Conservation (phyloP, 2,113 vertebrate genomes). For the Sapayoa aenigma region DNA sequence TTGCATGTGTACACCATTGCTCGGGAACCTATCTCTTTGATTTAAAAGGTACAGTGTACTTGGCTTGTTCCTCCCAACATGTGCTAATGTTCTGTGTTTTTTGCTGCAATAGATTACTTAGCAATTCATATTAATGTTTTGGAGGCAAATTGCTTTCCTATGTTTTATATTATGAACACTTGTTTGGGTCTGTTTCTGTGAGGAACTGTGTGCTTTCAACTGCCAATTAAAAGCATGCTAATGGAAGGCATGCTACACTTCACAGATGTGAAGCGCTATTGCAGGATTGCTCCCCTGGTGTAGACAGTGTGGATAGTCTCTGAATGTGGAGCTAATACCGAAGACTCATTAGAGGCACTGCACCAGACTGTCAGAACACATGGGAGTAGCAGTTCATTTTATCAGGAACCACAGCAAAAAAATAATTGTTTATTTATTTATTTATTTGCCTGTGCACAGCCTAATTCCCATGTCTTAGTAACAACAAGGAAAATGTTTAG, state of each 20-base stretch:
- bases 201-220: background rate
- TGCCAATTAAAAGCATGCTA: constrained; percentile 9
- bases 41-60: background rate
- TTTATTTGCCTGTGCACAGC: background rate
- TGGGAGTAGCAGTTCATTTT: background rate
- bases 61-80: background rate
- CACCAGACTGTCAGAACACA: background rate
- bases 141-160: constrained; percentile 32
- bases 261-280: background rate
- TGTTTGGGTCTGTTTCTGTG: background rate
- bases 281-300: background rate
- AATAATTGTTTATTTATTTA: background rate
- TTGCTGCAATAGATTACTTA: constrained; percentile 8
- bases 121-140: background rate
- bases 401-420: background rate
- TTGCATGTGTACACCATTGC: background rate
- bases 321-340: background rate
- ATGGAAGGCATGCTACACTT: background rate
- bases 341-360: background rate
- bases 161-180: constrained; percentile 46
- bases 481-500: background rate
- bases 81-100: background rate
- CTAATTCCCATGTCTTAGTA: background rate
- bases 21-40: background rate
- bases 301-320: background rate